These are phyloP conservation scores for Plecotus auritus DNA, from an alignment of 2,113 vertebrate species.

Conservation along the genomic window DNA sequence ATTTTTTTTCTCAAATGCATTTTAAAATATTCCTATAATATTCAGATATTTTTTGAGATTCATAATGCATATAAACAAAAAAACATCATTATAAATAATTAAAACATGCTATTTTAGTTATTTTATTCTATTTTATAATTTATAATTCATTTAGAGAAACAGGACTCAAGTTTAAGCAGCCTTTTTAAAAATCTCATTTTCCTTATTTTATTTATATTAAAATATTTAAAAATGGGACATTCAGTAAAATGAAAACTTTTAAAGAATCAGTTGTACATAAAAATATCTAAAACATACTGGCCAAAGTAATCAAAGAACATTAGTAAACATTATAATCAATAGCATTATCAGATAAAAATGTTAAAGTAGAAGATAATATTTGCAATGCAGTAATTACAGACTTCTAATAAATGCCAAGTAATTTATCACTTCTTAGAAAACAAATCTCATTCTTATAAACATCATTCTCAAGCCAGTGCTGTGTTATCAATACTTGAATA, in stretches of 20 bases:
- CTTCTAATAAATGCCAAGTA: not conserved
- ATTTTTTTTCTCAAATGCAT: conserved; percentile 13
- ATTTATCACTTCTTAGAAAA: conserved; percentile 21
- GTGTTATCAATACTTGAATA: not conserved
- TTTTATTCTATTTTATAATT: conserved; percentile 3
- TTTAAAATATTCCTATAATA: not conserved
- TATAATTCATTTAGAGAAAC: not conserved
- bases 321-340: not conserved
- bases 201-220: not conserved
- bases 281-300: not conserved
- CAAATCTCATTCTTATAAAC: conserved; percentile 8
- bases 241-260: not conserved
- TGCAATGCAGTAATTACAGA: not conserved
- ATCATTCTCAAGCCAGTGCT: not conserved
- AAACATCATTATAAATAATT: not conserved
- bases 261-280: not conserved
- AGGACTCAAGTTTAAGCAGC: not conserved
- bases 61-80: not conserved
- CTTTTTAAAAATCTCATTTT: not conserved
- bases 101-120: not conserved
- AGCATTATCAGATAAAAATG: not conserved
- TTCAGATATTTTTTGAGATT: not conserved
- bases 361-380: not conserved
- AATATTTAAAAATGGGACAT: not conserved
- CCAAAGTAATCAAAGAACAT: not conserved